phyloP scores from a whole-genome alignment of 2,797 vertebrate species.

The Chelonia mydas region DNA sequence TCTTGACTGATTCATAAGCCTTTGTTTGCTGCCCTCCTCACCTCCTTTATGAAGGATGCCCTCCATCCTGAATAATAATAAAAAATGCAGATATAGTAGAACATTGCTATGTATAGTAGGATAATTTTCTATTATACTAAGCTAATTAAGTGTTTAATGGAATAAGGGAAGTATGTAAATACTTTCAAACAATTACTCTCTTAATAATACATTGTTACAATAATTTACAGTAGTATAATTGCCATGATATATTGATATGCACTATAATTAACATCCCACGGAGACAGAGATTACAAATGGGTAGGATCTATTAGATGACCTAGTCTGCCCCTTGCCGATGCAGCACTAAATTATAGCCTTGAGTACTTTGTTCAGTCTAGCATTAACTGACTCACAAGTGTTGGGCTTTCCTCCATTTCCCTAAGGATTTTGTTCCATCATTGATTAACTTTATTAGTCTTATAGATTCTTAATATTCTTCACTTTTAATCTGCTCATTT shows the following conservation, averaged over 20 bases:
- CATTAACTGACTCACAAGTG: not conserved
- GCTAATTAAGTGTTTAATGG: fast-evolving
- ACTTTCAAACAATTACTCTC: not conserved
- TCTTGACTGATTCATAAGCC: not conserved
- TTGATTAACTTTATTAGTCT: not conserved
- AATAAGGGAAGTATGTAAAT: not conserved
- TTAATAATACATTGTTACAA: not conserved
- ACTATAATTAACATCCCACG: not conserved
- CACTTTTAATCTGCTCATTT: not conserved
- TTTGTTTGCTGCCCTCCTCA: not conserved
- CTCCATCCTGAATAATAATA: not conserved
- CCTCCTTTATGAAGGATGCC: not conserved
- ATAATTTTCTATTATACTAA: not conserved
- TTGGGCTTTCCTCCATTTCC: not conserved
- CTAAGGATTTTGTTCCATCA: not conserved
- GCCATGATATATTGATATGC: not conserved
- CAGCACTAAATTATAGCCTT: not conserved
- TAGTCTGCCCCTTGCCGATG: not conserved
- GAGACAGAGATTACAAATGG: not conserved
- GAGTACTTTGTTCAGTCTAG: not conserved
- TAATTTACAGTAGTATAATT: not conserved
- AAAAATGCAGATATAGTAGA: not conserved
- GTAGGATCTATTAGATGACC: not conserved
- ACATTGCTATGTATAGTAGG: not conserved
- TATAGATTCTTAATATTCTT: not conserved